Conservation (phyloP, 2,113 vertebrate genomes). For the Sapayoa aenigma region DNA sequence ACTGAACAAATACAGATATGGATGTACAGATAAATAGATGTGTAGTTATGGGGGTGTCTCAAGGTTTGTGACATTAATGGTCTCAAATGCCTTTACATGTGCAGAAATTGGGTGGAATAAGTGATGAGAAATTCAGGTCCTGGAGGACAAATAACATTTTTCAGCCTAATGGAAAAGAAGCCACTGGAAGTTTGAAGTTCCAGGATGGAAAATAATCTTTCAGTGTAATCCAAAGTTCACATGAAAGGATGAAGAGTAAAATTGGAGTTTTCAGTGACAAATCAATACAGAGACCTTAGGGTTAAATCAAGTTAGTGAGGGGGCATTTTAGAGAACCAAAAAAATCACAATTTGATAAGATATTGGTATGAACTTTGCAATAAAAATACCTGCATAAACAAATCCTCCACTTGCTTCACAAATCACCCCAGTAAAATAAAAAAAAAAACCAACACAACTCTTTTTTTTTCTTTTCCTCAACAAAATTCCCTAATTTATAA, state of each 20-base stretch:
- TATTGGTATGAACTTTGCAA: neutral
- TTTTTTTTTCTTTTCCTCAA: neutral
- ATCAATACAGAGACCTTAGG: neutral
- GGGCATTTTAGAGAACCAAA: neutral
- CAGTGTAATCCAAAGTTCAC: neutral
- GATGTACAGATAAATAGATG: too few relatives aligned
- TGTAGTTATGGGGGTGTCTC: neutral
- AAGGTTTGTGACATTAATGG: neutral
- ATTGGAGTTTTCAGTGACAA: slow-evolving; percentile 15
- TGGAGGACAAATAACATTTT: neutral
- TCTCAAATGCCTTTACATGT: neutral
- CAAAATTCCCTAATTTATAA: neutral
- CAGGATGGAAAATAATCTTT: neutral
- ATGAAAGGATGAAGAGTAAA: neutral
- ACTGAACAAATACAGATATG: neutral
- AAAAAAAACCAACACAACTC: neutral
- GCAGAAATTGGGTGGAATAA: neutral
- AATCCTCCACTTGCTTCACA: neutral
- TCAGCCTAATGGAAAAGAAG: neutral
- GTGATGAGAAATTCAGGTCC: neutral
- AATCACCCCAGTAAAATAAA: neutral
- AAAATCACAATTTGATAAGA: neutral
- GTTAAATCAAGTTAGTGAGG: neutral
- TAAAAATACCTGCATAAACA: slow-evolving; percentile 6
- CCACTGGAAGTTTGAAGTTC: neutral